Conservation (phyloP, 1,140 invertebrate species). For the Mycetomoellerius zeteki region DNA sequence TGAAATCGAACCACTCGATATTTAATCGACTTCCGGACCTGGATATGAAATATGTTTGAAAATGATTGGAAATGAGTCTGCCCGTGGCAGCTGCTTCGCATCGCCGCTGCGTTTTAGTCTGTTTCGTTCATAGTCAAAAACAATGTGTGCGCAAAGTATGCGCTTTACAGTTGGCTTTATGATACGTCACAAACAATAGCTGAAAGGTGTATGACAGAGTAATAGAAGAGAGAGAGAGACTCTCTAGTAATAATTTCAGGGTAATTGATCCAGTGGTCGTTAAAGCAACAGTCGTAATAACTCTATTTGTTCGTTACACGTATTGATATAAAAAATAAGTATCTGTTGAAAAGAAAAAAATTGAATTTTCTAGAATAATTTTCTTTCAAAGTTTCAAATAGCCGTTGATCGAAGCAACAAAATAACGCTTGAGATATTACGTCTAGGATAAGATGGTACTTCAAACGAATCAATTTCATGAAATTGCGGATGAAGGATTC, state of each 20-base stretch:
- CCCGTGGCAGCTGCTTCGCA: constrained; percentile 67
- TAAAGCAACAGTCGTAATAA: not conserved
- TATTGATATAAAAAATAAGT: not conserved
- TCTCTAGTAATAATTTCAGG: constrained; percentile 53
- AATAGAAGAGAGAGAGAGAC: constrained; percentile 29
- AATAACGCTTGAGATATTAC: not conserved
- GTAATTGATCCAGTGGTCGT: constrained; percentile 5
- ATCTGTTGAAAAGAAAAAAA: not conserved
- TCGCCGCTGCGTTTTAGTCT: constrained; percentile 57
- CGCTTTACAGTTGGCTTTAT: constrained; percentile 55
- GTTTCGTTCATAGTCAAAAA: constrained; percentile 57
- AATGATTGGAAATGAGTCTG: constrained; percentile 75
- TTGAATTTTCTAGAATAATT: not conserved
- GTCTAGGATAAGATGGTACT: not conserved
- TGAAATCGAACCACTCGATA: constrained; percentile 62
- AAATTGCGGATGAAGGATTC: not conserved
- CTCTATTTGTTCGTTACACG: not conserved
- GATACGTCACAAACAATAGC: constrained; percentile 48
- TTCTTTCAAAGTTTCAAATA: constrained; percentile 4
- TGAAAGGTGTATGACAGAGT: constrained; percentile 8
- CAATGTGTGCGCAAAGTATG: constrained; percentile 60
- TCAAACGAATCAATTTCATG: not conserved
- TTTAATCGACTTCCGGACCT: constrained; percentile 69
- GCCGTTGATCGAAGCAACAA: not conserved
- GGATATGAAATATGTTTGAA: constrained; percentile 64